Base-by-base conservation (phyloP, 2,888 invertebrate genomes). In the Sceliomorpha sp. region DNA sequence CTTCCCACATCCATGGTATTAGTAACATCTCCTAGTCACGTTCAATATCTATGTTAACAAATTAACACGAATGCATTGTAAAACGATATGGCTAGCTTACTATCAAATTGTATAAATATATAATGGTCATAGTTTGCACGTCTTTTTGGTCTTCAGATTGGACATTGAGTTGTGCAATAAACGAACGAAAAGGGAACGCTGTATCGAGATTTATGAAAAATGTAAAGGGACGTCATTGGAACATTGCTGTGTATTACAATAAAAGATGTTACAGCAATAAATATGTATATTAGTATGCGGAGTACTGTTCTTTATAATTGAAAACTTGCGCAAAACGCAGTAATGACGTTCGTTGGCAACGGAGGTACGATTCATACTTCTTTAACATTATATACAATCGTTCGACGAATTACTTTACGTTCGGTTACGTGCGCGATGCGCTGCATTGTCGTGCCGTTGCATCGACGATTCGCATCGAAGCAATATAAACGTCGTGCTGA, bases 191-290 rank as follows among this genome's bases (percentile, higher is more conserved):
- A 39, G 50, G 39, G 44, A 60, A 62, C 24, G 10, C 47, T 39
- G 31, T 70, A 67, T 70, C 67, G 56, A 48, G 53, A 63, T 47
- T 74, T 72, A 51, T 64, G 72, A 78, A 47, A 77, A 78, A 74
- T 77, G 77, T 79, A 76, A 79, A 75, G 74, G 76, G 79, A 77
- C 75, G 77, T 79, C 74, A 75, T 78, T 76, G 78, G 75, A 69
- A 78, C 73, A 79, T 80, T 80, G 75, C 73, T 73, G 75, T 86
- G 82, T 86, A 85, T 81, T 80, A 80, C 77, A 73, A 81, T 79
- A 79, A 78, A 83, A 67, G 78, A 84, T 82, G 81, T 86, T 84
- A 78, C 82, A 85, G 85, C 85, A 87, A 88, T 86, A 87, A 87
- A 87, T 71, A 82, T 87, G 82, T 86, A 85, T 79, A 86, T 86